Evolutionary conservation across 2,113 vertebrate genomes (phyloP).

Genomic region (Nansenia antarctica): DNA sequence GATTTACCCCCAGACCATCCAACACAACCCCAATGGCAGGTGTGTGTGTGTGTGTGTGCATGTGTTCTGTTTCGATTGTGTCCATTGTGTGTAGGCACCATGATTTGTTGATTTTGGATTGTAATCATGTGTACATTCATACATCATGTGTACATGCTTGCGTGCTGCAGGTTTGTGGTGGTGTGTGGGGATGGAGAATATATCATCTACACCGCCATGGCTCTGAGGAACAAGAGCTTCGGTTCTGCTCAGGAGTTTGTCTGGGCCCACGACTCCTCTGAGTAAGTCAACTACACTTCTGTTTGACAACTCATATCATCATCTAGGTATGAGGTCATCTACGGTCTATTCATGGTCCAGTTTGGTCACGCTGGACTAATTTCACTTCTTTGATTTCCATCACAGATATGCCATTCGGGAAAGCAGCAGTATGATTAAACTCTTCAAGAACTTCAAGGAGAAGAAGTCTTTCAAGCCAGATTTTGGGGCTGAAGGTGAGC

Average conservation of each 20-base stretch:
- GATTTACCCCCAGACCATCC: constrained; percentile 94
- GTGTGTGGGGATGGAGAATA: constrained; percentile 87
- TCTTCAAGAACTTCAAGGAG: constrained; percentile 97
- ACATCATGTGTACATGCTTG: background rate
- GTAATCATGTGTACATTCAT: background rate
- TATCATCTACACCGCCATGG: constrained; percentile 96
- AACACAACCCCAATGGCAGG: constrained; percentile 94
- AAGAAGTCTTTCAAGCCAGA: constrained; percentile 94
- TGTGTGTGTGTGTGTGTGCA: constrained; percentile 50
- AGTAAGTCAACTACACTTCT: constrained; percentile 75
- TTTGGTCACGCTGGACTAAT: background rate
- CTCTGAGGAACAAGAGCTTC: constrained; percentile 94
- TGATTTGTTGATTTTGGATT: background rate
- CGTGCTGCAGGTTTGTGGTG: constrained; percentile 40
- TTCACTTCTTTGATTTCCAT: background rate
- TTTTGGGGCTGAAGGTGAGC: constrained; percentile 79
- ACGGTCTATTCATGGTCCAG: background rate
- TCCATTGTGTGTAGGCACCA: background rate
- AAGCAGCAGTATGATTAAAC: constrained; percentile 89
- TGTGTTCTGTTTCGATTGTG: background rate
- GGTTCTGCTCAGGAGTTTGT: constrained; percentile 94
- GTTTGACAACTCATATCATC: background rate
- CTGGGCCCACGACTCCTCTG: constrained; percentile 94
- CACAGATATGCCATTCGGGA: constrained; percentile 88
- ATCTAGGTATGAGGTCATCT: background rate